Percentiles rank a stretch among this genome's conserved stretches.
These are phyloP conservation scores for Pristionchus pacificus DNA, from an alignment of 1,140 invertebrate species.

Conservation along the genomic window DNA sequence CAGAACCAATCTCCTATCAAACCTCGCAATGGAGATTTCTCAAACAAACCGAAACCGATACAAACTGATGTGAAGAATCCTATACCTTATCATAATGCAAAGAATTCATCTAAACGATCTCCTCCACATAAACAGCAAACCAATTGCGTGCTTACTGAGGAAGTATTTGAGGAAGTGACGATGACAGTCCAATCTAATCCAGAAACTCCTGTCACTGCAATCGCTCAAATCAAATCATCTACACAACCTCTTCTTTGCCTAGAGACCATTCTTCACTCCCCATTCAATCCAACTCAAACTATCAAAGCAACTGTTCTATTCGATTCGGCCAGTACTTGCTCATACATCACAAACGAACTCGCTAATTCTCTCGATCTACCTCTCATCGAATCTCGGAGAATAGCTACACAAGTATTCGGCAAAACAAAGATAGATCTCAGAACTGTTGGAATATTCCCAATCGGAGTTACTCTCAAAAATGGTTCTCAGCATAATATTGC, in stretches of 20 bases:
- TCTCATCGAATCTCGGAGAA: not conserved
- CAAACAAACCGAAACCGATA: not conserved
- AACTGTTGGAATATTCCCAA: not conserved
- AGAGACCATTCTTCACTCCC: not conserved
- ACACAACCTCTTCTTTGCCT: not conserved
- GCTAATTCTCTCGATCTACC: not conserved
- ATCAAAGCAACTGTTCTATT: not conserved
- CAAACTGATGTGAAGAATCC: not conserved
- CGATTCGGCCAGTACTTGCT: not conserved
- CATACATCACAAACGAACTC: not conserved
- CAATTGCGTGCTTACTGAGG: not conserved
- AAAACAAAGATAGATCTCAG: not conserved
- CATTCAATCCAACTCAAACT: not conserved
- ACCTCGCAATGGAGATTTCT: too few relatives aligned
- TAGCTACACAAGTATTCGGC: not conserved
- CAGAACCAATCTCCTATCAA: too few relatives aligned
- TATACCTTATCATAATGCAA: not conserved
- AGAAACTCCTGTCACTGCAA: not conserved
- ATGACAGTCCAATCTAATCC: not conserved
- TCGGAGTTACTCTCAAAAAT: not conserved
- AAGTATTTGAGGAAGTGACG: not conserved
- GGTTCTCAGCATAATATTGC: not conserved
- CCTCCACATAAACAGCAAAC: not conserved
- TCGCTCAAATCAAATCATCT: too few relatives aligned
- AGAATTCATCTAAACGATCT: not conserved